Base-by-base conservation (phyloP, 2,888 invertebrate species). In the Dolichopus griseipennis region DNA sequence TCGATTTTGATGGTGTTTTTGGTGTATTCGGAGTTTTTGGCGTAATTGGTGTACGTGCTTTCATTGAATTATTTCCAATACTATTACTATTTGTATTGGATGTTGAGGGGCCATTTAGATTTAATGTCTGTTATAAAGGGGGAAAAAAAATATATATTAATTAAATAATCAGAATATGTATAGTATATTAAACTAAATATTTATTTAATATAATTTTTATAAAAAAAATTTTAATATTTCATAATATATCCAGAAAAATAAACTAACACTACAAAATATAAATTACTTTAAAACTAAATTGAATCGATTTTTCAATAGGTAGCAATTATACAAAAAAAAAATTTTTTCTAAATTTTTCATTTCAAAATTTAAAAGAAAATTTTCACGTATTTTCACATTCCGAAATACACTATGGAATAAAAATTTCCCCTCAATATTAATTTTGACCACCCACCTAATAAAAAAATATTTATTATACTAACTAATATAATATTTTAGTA, bases 11-110 rank as follows among this genome's bases (percentile, higher is more conserved):
- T 68, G 71, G 20, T 82, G 83, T 81, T 74, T 83, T 84, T 71
- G 84, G 84, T 71, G 85, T 85, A 74, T 83, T 82, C 27, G 84
- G 84, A 65, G 76, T 75, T 73, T 73, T 76, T 69, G 75, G 75
- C 21, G 76, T 76, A 70, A 73, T 75, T 61, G 75, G 70, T 66
- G 73, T 70, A 61, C 72, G 69, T 63, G 69, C 67, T 72, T 70
- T 64, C 66, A 73, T 72, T 67, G 71, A 37, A 64, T 70, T 65
- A 65, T 70, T 64, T 34, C 37, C 61, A 64, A 62, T 64, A 67
- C 33, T 69, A 37, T 37, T 63, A 61, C 37, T 65, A 34, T 67
- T 20, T 15, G 41, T n/a, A 69, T 69, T 72, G 68, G 72, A 68
- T 70, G 72, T 68, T 72, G 76, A 73, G 74, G 74, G 72, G 72